Percentiles rank a stretch among this genome's conserved stretches.
Conservation (phyloP, 2,888 invertebrate species). For the Lissocephala sabroskyi region DNA sequence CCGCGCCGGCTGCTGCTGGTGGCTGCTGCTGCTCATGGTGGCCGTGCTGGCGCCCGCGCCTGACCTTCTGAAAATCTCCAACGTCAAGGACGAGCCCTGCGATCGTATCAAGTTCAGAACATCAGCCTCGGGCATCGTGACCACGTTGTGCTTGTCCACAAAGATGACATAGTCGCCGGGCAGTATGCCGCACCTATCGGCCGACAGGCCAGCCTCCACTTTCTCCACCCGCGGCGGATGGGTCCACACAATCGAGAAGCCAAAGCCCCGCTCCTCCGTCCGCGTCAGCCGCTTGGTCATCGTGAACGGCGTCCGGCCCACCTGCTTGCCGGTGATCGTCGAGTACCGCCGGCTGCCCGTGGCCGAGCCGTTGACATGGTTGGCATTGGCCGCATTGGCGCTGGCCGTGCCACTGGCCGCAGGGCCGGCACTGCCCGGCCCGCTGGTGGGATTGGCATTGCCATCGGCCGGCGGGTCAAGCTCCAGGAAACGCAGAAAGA, state of each 20-base stretch:
- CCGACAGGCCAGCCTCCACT: constrained; percentile 85
- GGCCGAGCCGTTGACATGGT: constrained; percentile 69
- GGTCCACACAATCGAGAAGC: constrained; percentile 92
- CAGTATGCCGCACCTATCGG: constrained; percentile 85
- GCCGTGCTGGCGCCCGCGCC: constrained; percentile 54
- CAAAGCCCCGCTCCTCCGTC: constrained; percentile 79
- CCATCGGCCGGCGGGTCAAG: constrained; percentile 77
- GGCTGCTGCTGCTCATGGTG: constrained; percentile 19
- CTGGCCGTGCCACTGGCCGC: constrained; percentile 10
- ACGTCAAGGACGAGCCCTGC: constrained; percentile 79
- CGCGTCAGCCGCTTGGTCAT: constrained; percentile 78
- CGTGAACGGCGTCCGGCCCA: constrained; percentile 88
- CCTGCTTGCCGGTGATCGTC: constrained; percentile 44
- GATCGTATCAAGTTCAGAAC: constrained; percentile 78
- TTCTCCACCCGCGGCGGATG: constrained; percentile 89
- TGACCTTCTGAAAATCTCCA: constrained; percentile 79
- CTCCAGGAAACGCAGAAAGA: constrained; percentile 84
- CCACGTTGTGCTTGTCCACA: constrained; percentile 89
- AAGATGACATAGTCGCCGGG: constrained; percentile 92
- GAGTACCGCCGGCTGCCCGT: constrained; percentile 73
- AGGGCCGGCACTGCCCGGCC: background rate
- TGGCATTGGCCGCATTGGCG: constrained; percentile 72
- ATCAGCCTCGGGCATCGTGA: constrained; percentile 85
- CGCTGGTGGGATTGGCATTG: constrained; percentile 73
- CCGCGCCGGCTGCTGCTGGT: background rate